Evolutionary conservation across 2,113 vertebrate species (phyloP), one percentile per base, ranked within the genome.

Genomic region (Perca flavescens): DNA sequence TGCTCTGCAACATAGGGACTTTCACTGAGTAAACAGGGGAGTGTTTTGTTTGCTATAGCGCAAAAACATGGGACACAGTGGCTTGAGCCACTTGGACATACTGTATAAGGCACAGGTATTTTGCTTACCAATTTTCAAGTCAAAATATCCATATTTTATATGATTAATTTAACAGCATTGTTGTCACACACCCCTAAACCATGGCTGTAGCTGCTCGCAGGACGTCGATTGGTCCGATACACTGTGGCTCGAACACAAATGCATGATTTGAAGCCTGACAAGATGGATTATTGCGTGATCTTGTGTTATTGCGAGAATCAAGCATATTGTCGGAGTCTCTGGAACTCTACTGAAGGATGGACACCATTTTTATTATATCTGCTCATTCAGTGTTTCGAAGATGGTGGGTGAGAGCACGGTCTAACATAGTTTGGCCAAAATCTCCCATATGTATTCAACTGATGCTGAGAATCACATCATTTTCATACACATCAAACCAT

Each of bases 401-500:
- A 40, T 17, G 31, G 9, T 40, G 31, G 4, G 6, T 36, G 36
- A n/a, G 36, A 46, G 25, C 46, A 1, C 31, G 2, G 31, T 43
- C 15, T 21, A 34, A 47, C 16, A 66, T 36, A 43, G 1, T 22
- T 17, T 1, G n/a, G 40, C 16, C 0, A 21, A 49, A 57, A 22
- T 58, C 61, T 56, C 60, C 49, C 6, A 46, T 2, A 21, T 13
- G 17, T 65, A 17, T 36, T 31, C 19, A 49, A 12, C 7, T 46
- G 11, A 43, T 3, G 56, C 11, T 52, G n/a, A 6, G 10, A 43
- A 57, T 36, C 50, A 56, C 68, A 71, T 49, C 0, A 25, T 65
- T 80, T 22, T 80, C 60, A 47, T 36, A 25, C 19, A 40, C 43
- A 67, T 49, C 25, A 60, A 68, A 50, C 19, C 61, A 36, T 56